A percentile compares a stretch with the other conserved stretches of the same genome.
Evolutionary conservation across 2,797 vertebrate species (phyloP).

Genomic region (Mycteria americana): DNA sequence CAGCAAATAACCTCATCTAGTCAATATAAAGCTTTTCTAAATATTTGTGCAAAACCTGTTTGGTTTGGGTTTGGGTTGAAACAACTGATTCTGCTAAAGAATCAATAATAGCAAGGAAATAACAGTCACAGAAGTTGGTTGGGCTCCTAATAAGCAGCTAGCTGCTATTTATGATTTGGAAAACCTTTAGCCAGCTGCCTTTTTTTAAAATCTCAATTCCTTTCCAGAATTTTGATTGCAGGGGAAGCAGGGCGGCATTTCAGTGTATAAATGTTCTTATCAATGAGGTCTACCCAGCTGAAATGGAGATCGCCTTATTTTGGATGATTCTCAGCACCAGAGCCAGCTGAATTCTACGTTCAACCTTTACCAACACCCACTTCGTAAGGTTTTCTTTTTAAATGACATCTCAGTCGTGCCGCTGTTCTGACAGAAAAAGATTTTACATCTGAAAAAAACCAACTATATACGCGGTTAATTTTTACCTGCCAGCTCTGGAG

Average conservation of each 20-base stretch:
- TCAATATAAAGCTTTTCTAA: neutral
- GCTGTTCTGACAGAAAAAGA: neutral
- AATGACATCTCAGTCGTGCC: fast-evolving
- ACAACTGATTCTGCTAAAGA: neutral
- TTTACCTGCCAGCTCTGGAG: neutral
- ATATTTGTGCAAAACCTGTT: neutral
- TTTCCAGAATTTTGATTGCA: fast-evolving
- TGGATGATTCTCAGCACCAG: fast-evolving
- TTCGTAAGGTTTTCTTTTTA: too few species aligned
- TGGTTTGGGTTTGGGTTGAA: neutral
- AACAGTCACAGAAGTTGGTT: fast-evolving
- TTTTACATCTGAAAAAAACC: neutral
- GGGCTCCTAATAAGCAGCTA: neutral
- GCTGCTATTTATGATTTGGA: too few species aligned
- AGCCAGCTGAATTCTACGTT: neutral
- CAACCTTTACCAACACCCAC: fast-evolving
- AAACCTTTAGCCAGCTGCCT: neutral
- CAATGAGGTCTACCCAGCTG: fast-evolving
- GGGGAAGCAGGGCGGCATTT: fast-evolving
- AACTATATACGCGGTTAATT: too few species aligned
- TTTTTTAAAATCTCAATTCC: too few species aligned
- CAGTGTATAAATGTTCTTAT: fast-evolving
- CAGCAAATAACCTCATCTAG: neutral
- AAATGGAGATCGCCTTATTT: neutral
- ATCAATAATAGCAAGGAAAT: fast-evolving